phyloP scores from a whole-genome alignment of 2,888 invertebrate genomes.

The Hypselothyrea guttata region DNA sequence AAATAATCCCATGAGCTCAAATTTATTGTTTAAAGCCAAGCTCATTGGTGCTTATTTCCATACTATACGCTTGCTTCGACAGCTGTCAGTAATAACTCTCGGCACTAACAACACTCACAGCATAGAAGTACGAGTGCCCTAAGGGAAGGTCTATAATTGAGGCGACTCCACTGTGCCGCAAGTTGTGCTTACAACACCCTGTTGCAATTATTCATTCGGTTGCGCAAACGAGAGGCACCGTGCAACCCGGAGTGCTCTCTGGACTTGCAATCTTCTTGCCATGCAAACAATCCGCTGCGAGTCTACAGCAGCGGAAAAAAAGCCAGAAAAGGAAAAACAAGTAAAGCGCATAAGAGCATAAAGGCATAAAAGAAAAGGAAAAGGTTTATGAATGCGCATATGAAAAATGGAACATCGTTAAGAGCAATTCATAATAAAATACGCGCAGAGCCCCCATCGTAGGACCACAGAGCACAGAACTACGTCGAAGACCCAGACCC shows the following conservation, averaged over 20 bases:
- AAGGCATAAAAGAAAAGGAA: constrained; percentile 33
- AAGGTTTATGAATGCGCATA: constrained; percentile 82
- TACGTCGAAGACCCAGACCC: not conserved
- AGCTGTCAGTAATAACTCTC: constrained; percentile 34
- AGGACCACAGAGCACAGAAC: constrained; percentile 1
- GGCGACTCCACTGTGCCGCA: constrained; percentile 37
- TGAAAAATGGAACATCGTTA: constrained; percentile 82
- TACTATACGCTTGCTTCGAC: constrained; percentile 17
- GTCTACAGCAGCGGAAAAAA: constrained; percentile 32
- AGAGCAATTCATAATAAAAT: constrained; percentile 82
- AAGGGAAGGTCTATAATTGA: constrained; percentile 42
- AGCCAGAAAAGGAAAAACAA: not conserved
- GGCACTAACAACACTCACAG: constrained; percentile 5
- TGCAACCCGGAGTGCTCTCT: constrained; percentile 7
- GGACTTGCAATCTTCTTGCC: constrained; percentile 43
- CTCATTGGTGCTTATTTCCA: not conserved
- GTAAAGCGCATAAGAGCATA: constrained; percentile 8
- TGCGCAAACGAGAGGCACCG: constrained; percentile 31
- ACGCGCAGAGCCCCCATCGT: constrained; percentile 44
- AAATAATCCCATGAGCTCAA: not conserved
- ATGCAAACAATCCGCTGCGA: constrained; percentile 55
- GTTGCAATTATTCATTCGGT: constrained; percentile 71
- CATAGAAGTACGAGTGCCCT: not conserved
- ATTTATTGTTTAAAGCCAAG: constrained; percentile 1
- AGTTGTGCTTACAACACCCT: constrained; percentile 60